Evolutionary conservation across 2,113 vertebrate species (phyloP).

Genomic region (Sphyrna mokarran): DNA sequence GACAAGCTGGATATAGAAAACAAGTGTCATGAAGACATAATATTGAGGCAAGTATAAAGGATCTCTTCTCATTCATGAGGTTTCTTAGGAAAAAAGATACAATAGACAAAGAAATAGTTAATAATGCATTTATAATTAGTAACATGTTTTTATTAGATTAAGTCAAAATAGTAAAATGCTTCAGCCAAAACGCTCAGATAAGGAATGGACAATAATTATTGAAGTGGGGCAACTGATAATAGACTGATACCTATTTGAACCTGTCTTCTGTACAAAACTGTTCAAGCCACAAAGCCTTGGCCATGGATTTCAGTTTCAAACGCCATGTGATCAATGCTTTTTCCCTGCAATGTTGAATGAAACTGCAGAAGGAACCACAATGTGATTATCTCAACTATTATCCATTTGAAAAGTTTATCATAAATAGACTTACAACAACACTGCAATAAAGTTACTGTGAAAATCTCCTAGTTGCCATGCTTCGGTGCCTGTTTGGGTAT

Average conservation of each 20-base stretch:
- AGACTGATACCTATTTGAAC: background rate
- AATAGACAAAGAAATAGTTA: constrained; percentile 4
- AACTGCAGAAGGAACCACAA: background rate
- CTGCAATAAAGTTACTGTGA: no score
- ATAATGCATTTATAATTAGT: constrained; percentile 2
- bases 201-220: background rate
- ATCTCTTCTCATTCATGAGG: constrained; percentile 53
- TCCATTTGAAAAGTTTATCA: background rate
- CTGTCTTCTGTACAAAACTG: background rate
- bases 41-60: constrained; percentile 60
- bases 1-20: constrained; percentile 65
- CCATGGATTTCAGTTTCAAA: background rate
- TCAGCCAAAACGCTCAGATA: background rate
- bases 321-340: background rate
- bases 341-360: background rate
- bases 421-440: no score
- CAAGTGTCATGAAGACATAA: constrained; percentile 61
- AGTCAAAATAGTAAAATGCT: background rate
- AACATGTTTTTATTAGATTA: background rate
- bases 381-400: no score
- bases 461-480: no score
- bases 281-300: background rate
- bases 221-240: background rate
- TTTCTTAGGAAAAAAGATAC: constrained; percentile 42
- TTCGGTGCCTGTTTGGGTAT: no score